Evolutionary conservation across 2,113 vertebrate genomes (phyloP).

Genomic region (Phainopepla nitens): DNA sequence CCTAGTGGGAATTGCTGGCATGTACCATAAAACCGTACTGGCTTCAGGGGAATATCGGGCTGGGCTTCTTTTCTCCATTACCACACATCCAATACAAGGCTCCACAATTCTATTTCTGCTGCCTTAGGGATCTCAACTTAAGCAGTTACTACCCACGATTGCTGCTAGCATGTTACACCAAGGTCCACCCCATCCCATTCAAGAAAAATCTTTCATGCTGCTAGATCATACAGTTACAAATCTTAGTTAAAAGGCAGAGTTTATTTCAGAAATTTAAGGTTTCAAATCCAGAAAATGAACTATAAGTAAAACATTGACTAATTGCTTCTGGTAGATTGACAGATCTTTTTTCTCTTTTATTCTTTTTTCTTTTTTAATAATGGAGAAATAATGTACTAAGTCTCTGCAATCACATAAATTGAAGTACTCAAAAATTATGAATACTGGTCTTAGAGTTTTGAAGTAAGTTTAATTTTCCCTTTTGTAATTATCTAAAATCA

Average conservation of each 20-base stretch:
- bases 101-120: not conserved
- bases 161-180: not conserved
- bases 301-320: not conserved
- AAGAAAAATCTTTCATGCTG: not conserved
- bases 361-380: not conserved
- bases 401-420: not conserved
- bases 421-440: not conserved
- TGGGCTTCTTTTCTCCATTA: not conserved
- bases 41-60: not conserved
- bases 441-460: not conserved
- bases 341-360: accelerated
- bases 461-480: not conserved
- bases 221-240: not conserved
- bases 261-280: not conserved
- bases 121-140: not conserved
- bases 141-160: not conserved
- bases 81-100: not conserved
- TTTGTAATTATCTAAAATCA: not conserved
- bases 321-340: not conserved
- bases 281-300: not conserved
- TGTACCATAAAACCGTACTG: not conserved
- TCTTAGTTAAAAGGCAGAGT: not conserved
- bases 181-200: not conserved
- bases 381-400: not conserved
- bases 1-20: not conserved